Base-by-base conservation (phyloP, 2,113 vertebrate genomes). In the Gila orcuttii region DNA sequence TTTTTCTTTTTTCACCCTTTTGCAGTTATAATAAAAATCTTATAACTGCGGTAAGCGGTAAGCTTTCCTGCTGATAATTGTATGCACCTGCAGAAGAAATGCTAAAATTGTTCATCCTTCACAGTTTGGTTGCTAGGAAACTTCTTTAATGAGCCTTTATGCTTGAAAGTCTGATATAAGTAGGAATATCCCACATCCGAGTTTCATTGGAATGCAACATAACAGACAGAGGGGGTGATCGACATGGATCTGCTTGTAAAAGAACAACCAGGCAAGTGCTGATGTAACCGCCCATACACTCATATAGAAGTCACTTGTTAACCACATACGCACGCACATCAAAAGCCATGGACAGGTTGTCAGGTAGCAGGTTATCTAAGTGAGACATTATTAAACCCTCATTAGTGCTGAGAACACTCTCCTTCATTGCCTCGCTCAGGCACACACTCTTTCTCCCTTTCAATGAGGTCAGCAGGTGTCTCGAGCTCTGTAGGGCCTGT, bases 281-380 rank as follows among this genome's bases (percentile, higher is more conserved):
- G 11, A 36, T 23, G 13, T 6, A 28, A 80, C 21, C 21, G 9
- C 33, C 28, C 15, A 57, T 73, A 42, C 9, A 36, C 7, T 5
- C 25, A 25, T 12, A 19, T 59, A 13, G 55, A 55, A 60, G 15
- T 33, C 73, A 69, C 28, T 55, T 73, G 45, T 82, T 33, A 52
- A 23, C n/a, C 55, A 79, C 64, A 45, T 28, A 21, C 84, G 75
- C 66, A 79, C 77, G 69, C 15, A 50, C 36, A 10, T 42, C 75
- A 66, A 80, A 73, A 85, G 60, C 33, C 47, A 83, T 4, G 21
- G 82, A 85, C 88, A 85, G 2, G 0, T 57, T 89, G 89, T 90
- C 83, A 87, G 86, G 73, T 68, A 82, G 85, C 87, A 90, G 79
- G 74, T 82, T 88, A 91, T 88, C 89, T 82, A 92, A 86, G 6